Base-by-base conservation (phyloP, 2,113 vertebrate species). In the Poecile atricapillus region DNA sequence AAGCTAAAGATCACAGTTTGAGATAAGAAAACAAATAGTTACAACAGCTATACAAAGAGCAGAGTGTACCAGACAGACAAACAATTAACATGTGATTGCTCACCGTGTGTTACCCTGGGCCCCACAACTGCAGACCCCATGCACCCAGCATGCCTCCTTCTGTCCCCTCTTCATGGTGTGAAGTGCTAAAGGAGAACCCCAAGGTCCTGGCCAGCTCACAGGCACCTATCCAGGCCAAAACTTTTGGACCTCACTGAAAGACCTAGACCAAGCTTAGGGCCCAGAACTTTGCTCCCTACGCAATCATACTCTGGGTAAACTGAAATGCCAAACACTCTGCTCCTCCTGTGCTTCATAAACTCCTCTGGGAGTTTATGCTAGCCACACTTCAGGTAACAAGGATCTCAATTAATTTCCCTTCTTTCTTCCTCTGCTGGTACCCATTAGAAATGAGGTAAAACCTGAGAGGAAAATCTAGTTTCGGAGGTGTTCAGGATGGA, bases 371-470 rank as follows among this genome's bases (percentile, higher is more conserved):
- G 39, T 39, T 39, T 39, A 39, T 1, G 0, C 25, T 74, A 78
- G 13, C 35, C 39, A 27, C 6, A 16, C 2, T 50, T 62, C 2
- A 11, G 5, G 12, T 30, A 55, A 43, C 5, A 2, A 1, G 1
- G 23, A 55, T 17, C 37, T 16, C 37, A 25, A 11, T 4, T 41
- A 60, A 47, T 13, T 5, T 41, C 19, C 11, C 35, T 62, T 62
- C 50, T 92, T 59, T 16, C 39, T 39, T 39, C 39, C 39, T 67
- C 39, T 39, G 7, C 16, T 64, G 7, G 5, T 44, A 87, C 5
- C 30, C 3, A 2, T 50, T 52, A 71, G 52, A 75, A 37, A 24
- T 47, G 15, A 55, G 3, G 13, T 31, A 68, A 80, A 37, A 50
- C 31, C 37, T 47, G 15, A 91, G 44, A 79, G 52, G 10, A 37